Conservation (phyloP, 2,888 invertebrate species). For the Melieria omissa region DNA sequence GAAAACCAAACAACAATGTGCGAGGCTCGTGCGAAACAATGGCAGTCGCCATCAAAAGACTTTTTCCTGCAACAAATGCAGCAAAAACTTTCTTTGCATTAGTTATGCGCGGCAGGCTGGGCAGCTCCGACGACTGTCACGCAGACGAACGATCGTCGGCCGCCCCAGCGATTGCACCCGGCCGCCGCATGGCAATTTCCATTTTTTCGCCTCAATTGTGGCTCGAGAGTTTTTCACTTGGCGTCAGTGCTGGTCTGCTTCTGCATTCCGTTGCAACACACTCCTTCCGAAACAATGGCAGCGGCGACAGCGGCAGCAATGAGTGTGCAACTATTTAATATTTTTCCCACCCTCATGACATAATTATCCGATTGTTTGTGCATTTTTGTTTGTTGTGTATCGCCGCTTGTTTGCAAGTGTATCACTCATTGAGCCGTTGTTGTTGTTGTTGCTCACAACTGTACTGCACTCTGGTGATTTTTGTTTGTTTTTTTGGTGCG, state of each 20-base stretch:
- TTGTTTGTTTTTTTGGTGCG: slow-evolving; percentile 17
- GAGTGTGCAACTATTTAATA: slow-evolving; percentile 40
- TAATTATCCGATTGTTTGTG: slow-evolving; percentile 56
- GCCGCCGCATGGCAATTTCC: background rate
- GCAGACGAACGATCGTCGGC: no score
- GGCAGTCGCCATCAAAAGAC: no score
- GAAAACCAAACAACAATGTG: background rate
- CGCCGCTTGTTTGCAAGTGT: slow-evolving; percentile 16
- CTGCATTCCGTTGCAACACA: background rate
- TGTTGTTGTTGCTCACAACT: background rate
- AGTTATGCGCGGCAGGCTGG: no score
- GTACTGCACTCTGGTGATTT: background rate
- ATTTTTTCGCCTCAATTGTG: background rate
- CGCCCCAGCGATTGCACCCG: no score
- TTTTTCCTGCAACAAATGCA: no score
- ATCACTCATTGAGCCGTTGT: background rate
- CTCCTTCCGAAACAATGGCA: slow-evolving; percentile 28
- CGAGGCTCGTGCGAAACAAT: no score
- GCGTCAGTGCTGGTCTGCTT: background rate
- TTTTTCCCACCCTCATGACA: slow-evolving; percentile 67
- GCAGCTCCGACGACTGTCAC: no score
- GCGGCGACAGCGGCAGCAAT: slow-evolving; percentile 1
- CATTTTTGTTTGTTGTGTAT: background rate
- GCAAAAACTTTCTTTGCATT: no score
- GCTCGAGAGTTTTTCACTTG: background rate